Evolutionary conservation across 2,797 vertebrate species (phyloP), one percentile per base, ranked within the genome.

Genomic region (Phataginus tetradactyla): DNA sequence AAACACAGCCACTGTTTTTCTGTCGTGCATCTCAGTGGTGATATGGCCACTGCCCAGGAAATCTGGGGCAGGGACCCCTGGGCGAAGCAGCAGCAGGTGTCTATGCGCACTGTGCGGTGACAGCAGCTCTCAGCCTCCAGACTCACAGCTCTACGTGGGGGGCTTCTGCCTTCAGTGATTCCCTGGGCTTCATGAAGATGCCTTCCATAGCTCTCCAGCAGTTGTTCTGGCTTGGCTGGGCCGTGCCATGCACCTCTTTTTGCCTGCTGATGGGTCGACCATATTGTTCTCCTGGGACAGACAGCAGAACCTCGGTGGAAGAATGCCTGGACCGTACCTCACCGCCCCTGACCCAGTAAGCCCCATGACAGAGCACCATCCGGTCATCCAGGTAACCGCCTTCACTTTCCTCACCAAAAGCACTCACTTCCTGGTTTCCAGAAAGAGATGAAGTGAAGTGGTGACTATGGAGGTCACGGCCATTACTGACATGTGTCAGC

Each of bases 361-460:
- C 98, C 18, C 99, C 99, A 0, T 98, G 98, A 90, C 99, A 99
- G 93, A 99, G 98, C 84, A 99, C 99, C 0, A 98, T 99, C 99
- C 99, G 99, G 98, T 99, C 99, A 0, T 99, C 99, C 92, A 99
- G 98, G 97, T 99, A 98, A 97, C 99, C 99, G 0, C 99, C 99
- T 97, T 99, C 99, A 0, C 99, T 99, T 0, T 99, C 99, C 93
- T 99, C 99, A 1, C 99, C 99, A 6, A 99, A 99, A 0, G 99
- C 99, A 61, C 99, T 99, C 97, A 99, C 99, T 98, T 99, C 99
- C 99, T 99, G 99, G 97, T 99, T 99, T 20, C 99, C 99, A 34
- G 99, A 99, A 88, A 99, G 99, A 2, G 99, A 99, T 14, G 99
- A 99, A 42, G 99, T 77, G 55, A 99, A 99, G 98, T 99, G 99